Base-by-base conservation (phyloP, 2,797 vertebrate genomes). In the Eulemur albifrons region DNA sequence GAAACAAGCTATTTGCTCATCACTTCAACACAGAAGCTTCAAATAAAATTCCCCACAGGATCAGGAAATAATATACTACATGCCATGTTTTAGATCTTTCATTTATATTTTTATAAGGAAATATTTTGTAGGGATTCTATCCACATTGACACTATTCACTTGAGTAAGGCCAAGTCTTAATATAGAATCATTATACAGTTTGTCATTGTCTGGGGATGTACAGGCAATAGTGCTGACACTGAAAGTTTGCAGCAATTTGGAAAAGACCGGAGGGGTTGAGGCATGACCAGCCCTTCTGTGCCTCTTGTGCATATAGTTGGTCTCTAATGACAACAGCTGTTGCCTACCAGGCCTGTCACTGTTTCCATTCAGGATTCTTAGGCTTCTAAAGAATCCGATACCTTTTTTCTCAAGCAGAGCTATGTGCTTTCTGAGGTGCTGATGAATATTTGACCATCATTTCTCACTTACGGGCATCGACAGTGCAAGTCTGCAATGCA, bases 251-350 rank as follows among this genome's bases (percentile, higher is more conserved):
- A 90, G 88, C 59, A 79, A 63, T 95, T 85, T 93, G 92, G 96
- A 90, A 95, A 96, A 95, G 57, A 90, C 95, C 65, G 65, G 85
- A 94, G 88, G 88, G 97, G 72, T 30, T 97, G 95, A 97, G 79
- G 92, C 90, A 84, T 94, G 93, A 96, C 95, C 80, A 23, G 79
- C n/a, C 96, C 95, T 97, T 96, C 96, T 96, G 90, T 91, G 88
- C 80, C 67, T 96, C 79, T 93, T 86, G 75, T 63, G 25, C 90
- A 69, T 76, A 54, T 59, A 87, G 93, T 75, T 96, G 91, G 93
- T 91, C 93, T 96, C 76, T 97, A 90, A 96, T 82, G 93, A 97
- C n/a, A 97, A 90, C 93, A 97, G 96, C 94, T 97, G 86, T 73
- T 96, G 63, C 84, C 76, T 82, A 67, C 75, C 50, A 96, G 50